phyloP scores from a whole-genome alignment of 2,113 vertebrate species.

The Calyptommatus sinebrachiatus region DNA sequence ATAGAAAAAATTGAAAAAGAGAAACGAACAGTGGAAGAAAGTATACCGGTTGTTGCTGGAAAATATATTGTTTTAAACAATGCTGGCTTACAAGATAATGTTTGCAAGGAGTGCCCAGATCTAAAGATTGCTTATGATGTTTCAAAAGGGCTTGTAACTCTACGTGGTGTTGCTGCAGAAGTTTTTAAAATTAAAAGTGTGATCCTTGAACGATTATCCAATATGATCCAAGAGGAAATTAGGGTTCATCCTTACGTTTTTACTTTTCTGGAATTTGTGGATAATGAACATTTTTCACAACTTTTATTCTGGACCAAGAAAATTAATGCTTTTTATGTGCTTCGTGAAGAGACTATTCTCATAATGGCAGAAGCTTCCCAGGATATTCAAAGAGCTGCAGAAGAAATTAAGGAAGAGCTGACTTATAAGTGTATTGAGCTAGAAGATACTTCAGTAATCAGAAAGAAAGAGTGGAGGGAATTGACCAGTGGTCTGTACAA shows the following conservation, averaged over 20 bases:
- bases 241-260: conserved; percentile 64
- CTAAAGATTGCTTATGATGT: conserved; percentile 65
- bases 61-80: conserved; percentile 70
- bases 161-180: conserved; percentile 76
- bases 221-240: conserved; percentile 65
- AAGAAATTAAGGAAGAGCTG: conserved; percentile 67
- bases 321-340: conserved; percentile 73
- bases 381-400: conserved; percentile 70
- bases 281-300: conserved; percentile 70
- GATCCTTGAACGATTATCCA: conserved; percentile 59
- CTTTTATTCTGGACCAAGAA: conserved; percentile 72
- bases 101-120: conserved; percentile 58
- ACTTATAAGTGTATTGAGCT: conserved; percentile 59
- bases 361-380: conserved; percentile 62
- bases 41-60: conserved; percentile 50
- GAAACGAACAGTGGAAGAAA: conserved; percentile 58
- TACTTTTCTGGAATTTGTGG: conserved; percentile 68
- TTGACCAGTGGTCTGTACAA: conserved; percentile 55
- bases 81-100: conserved; percentile 54
- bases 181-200: conserved; percentile 70
- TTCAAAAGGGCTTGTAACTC: conserved; percentile 40
- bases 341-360: conserved; percentile 48
- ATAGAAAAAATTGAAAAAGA: conserved; percentile 68
- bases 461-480: conserved; percentile 67
- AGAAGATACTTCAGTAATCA: conserved; percentile 71